Base-by-base conservation (phyloP, 2,888 invertebrate genomes). In the Miltochrista miniata region DNA sequence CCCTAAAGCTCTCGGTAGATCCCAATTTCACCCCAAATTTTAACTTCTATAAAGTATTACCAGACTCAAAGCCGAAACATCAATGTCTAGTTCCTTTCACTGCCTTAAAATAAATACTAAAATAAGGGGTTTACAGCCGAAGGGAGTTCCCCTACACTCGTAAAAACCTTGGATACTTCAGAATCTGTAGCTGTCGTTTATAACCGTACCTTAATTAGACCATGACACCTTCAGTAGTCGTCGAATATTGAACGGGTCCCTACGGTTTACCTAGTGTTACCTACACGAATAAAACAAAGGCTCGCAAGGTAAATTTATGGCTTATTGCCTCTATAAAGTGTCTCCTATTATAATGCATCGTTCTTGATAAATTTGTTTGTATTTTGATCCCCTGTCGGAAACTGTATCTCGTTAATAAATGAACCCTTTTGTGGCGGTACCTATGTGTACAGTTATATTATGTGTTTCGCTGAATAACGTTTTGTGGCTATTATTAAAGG, bases 241-340 rank as follows among this genome's bases (percentile, higher is more conserved):
- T 45, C 37, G 51, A 40, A 40, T 52, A 57, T 56, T 49, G 54
- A 48, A 18, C 41, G 36, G 13, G n/a, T 48, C 53, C 55, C 52
- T 13, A 11, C 45, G 44, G 51, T 34, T 18, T 24, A 8, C 15
- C 45, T 45, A 48, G 49, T 45, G 36, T 36, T 48, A 48, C 46
- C 47, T 48, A 50, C 34, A 43, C 42, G 55, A 47, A 57, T 65
- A 52, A 65, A 63, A 67, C 69, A 67, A 68, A 59, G 63, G 48
- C 52, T 56, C 50, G n/a, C n/a, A n/a, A n/a, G n/a, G n/a, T 52
- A 50, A 65, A 69, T 69, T 68, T 68, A 69, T 67, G 12, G 67
- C 57, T 45, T 69, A 63, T 67, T 54, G 63, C 52, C 15, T 14
- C 51, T 47, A 56, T 65, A 65, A 56, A 65, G 45, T 39, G 54